phyloP scores from a whole-genome alignment of 2,888 invertebrate genomes.

The Andrena camellia region DNA sequence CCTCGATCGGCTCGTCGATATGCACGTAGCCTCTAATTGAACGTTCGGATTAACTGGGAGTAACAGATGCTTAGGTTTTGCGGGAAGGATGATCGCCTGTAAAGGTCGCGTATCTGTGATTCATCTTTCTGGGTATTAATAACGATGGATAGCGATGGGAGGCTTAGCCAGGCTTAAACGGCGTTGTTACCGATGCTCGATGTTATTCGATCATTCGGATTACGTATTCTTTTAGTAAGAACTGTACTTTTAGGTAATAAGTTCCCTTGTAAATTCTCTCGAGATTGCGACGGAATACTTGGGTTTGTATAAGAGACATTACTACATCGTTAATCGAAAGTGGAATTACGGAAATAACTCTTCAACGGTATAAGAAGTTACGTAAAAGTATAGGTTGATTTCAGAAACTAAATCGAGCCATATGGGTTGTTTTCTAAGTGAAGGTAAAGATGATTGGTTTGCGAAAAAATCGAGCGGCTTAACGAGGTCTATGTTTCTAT shows the following conservation, averaged over 20 bases:
- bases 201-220: not conserved
- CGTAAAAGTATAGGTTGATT: slow-evolving; percentile 1
- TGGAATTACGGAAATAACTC: too few relatives aligned
- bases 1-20: slow-evolving; percentile 5
- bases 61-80: slow-evolving; percentile 40
- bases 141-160: slow-evolving; percentile 19
- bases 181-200: not conserved
- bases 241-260: not conserved
- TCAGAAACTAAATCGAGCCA: not conserved
- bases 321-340: too few relatives aligned
- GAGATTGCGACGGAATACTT: not conserved
- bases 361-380: not conserved
- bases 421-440: not conserved
- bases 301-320: too few relatives aligned
- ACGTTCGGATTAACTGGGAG: slow-evolving; percentile 16
- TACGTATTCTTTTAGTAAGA: not conserved
- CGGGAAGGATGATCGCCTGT: not conserved
- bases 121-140: slow-evolving; percentile 39
- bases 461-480: not conserved
- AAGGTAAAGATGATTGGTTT: not conserved
- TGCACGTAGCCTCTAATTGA: slow-evolving; percentile 12
- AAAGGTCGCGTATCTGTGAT: slow-evolving; percentile 32
- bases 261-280: not conserved
- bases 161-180: not conserved
- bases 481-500: not conserved